Evolutionary conservation across 2,888 invertebrate genomes (phyloP).

Genomic region (Oithona nana): DNA sequence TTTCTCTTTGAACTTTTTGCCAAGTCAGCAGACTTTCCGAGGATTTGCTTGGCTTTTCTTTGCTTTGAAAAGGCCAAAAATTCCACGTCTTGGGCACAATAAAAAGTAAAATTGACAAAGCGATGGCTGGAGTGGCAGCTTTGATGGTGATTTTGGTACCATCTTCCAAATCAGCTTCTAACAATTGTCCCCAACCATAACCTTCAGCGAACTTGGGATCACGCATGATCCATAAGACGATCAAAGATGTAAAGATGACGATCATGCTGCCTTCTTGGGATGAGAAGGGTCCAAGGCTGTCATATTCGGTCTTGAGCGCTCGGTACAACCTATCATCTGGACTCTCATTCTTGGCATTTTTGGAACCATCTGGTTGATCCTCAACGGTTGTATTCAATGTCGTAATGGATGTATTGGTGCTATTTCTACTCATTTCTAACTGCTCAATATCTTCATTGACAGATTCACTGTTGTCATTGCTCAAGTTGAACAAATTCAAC

Average conservation of each 20-base stretch:
- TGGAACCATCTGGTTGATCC: background rate
- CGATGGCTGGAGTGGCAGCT: background rate
- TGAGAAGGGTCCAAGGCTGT: background rate
- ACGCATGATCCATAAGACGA: background rate
- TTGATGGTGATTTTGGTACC: background rate
- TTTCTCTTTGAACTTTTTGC: constrained; percentile 60
- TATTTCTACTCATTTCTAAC: background rate
- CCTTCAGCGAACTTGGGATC: background rate
- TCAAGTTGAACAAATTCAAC: background rate
- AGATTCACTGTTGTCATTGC: background rate
- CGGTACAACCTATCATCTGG: background rate
- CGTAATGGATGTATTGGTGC: background rate
- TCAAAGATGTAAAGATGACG: background rate
- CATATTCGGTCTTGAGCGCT: background rate
- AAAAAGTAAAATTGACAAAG: background rate
- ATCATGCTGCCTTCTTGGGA: background rate
- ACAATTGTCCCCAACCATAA: background rate
- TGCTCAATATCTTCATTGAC: background rate
- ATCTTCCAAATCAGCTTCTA: background rate
- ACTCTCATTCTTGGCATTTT: background rate
- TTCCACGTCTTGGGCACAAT: background rate
- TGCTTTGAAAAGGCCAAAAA: background rate
- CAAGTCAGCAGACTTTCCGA: constrained; percentile 56
- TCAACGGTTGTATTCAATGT: background rate
- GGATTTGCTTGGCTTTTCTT: background rate